Conservation (phyloP, 2,113 vertebrate genomes). For the Murina feae region DNA sequence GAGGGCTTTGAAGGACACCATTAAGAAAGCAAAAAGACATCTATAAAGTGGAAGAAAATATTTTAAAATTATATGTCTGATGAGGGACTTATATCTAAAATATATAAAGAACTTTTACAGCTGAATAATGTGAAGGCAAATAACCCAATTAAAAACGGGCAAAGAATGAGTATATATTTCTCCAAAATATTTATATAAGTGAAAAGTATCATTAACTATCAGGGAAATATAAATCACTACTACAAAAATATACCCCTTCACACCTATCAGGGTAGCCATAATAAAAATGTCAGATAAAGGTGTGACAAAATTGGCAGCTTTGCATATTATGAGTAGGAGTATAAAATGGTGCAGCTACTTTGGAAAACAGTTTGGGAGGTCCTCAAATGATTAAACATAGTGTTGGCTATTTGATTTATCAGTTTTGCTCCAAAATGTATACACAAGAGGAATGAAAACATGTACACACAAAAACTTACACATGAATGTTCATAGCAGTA, state of each 20-base stretch:
- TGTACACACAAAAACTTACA: not conserved
- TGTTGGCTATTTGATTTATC: not conserved
- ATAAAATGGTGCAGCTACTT: not conserved
- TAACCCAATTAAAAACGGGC: not conserved
- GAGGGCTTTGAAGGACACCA: not conserved
- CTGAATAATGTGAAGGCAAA: not conserved
- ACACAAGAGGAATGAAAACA: not conserved
- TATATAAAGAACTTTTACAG: not conserved
- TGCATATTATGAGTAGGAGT: not conserved
- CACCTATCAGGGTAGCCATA: not conserved
- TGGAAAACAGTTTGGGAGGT: not conserved
- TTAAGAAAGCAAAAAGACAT: not conserved
- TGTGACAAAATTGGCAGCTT: not conserved
- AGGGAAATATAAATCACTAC: not conserved
- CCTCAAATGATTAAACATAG: not conserved
- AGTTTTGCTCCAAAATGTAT: not conserved
- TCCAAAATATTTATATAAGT: not conserved
- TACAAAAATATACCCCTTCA: not conserved
- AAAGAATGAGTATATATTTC: not conserved
- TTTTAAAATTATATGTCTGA: not conserved
- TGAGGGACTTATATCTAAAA: not conserved
- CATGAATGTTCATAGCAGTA: not conserved
- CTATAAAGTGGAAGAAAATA: not conserved
- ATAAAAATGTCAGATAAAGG: not conserved
- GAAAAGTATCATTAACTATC: not conserved